Evolutionary conservation across 1,140 invertebrate genomes (phyloP), one percentile per base, ranked within the genome.

Genomic region (Apis florea): DNA sequence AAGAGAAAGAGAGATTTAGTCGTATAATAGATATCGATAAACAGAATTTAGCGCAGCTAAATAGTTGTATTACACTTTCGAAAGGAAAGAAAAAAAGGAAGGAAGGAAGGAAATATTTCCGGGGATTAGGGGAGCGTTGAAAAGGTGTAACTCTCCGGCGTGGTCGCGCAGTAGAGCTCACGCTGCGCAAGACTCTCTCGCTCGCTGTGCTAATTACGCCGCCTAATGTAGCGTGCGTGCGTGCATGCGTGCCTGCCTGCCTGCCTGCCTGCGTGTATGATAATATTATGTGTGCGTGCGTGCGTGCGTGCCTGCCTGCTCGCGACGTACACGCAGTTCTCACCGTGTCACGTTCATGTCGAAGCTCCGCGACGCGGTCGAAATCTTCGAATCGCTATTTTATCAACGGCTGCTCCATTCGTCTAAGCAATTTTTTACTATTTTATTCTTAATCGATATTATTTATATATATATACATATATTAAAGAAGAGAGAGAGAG

Each of bases 151-250:
- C 75, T 79, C 67, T 87, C 70, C 68, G 69, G 69, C 85, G 40
- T 64, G 72, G 53, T 70, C 64, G 77, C 82, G 85, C 85, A 86
- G 85, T 87, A 87, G 82, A 87, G 85, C 82, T 79, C 85, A 68
- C 83, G 87, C 77, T 83, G 84, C 82, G 87, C 76, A 87, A 83
- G 71, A 86, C 83, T 87, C 89, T 90, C 82, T 89, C 88, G 84
- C 87, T 90, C 90, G 88, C 85, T 91, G 89, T 90, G 90, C 89
- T 89, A 88, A 89, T 90, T 90, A 89, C 79, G 85, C 85, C 88
- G 89, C 89, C 89, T 90, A 91, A 90, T 86, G 68, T 90, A 90
- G 84, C 86, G 86, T 85, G 79, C 83, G 86, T 86, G 88, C 85
- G 81, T 83, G 86, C 83, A 53, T 90, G 89, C 77, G 47, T 78